Base-by-base conservation (phyloP, 2,797 vertebrate genomes). In the Phylloscopus collybita region DNA sequence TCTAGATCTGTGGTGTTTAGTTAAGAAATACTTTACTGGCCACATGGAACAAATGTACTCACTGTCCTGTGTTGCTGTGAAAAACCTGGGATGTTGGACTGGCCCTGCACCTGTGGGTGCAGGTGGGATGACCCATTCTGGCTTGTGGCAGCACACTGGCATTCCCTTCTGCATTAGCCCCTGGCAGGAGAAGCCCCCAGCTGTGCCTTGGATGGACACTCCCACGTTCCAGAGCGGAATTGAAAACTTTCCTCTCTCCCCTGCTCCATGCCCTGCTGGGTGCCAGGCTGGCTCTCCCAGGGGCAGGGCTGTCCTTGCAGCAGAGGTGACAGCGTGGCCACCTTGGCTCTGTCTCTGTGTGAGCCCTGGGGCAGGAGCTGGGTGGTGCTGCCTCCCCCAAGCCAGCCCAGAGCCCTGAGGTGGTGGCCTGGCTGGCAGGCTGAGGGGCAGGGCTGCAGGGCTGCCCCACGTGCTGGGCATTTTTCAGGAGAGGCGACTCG, bases 121-220 rank as follows among this genome's bases (percentile, higher is more conserved):
- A 62, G 92, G 50, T 71, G 87, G 54, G 69, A 57, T 44, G 79
- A 61, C 78, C 65, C 23, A 0, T 85, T 71, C 40, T 49, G 36
- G 79, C 80, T 69, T 18, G 66, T 17, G 72, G 85, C 84, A 79
- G 80, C 73, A 20, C 3, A 1, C 50, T 66, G 87, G 27, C 50
- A 9, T 85, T 90, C 80, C 60, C 44, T 81, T 88, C 84, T 66
- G 71, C 29, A 1, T 50, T 62, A 65, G 65, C 76, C 61, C 36
- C 71, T 16, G 81, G 54, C 67, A 86, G 90, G 67, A 90, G 71
- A 65, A 80, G 90, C 62, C 64, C 78, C 84, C 45, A 47, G 79
- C 89, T 91, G 90, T 80, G 92, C 95, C 82, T 92, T 85, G 93
- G 89, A 83, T 65, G 90, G 86, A 92, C 5, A 6, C 62, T 88